A percentile compares a stretch with the other conserved stretches of the same genome.
Conservation (phyloP, 1,140 invertebrate genomes). For the Asobara japonica region DNA sequence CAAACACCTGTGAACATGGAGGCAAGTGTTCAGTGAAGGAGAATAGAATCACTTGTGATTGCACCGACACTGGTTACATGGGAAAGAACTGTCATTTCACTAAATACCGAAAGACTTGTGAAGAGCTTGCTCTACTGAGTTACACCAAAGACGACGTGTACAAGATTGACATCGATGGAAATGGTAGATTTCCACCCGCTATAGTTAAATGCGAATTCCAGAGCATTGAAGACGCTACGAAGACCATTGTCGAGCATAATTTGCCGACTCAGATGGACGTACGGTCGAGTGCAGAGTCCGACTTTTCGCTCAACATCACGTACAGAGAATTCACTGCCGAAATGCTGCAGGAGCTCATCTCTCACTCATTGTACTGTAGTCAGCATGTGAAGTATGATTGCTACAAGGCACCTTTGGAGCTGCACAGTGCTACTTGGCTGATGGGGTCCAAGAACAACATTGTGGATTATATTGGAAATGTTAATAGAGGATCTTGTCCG, state of each 20-base stretch:
- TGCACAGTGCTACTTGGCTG: conserved; percentile 92
- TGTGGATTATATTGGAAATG: conserved; percentile 86
- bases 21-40: conserved; percentile 90
- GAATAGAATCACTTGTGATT: conserved; percentile 88
- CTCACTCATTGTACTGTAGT: conserved; percentile 87
- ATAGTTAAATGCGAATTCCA: conserved; percentile 93
- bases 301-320: conserved; percentile 85
- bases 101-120: conserved; percentile 89
- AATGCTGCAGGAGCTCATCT: conserved; percentile 90
- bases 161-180: conserved; percentile 91
- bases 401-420: conserved; percentile 84
- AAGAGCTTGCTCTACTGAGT: conserved; percentile 86
- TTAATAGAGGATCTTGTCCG: conserved; percentile 74
- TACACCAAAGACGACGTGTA: conserved; percentile 90
- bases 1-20: conserved; percentile 91
- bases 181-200: conserved; percentile 88
- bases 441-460: conserved; percentile 81
- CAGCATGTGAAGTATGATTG: conserved; percentile 94
- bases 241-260: conserved; percentile 93
- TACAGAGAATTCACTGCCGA: conserved; percentile 89
- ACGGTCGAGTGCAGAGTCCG: conserved; percentile 75
- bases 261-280: conserved; percentile 89
- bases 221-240: conserved; percentile 84
- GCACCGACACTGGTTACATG: conserved; percentile 85
- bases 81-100: conserved; percentile 94